Evolutionary conservation across 2,888 invertebrate genomes (phyloP), one percentile per base, ranked within the genome.

Genomic region (Halocaridina rubra): DNA sequence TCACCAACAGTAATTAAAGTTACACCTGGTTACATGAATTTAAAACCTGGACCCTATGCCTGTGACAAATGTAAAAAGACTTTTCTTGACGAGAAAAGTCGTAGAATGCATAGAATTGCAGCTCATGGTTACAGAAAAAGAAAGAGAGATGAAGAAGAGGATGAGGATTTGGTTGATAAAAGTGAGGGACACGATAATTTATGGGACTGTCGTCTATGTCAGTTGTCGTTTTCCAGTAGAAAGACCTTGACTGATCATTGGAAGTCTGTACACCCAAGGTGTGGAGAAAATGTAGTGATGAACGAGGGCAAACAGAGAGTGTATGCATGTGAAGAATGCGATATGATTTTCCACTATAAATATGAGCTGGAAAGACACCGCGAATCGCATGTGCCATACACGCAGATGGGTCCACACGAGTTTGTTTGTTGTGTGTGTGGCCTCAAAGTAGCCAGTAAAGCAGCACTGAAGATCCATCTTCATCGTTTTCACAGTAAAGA

Each of bases 401-500:
- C 80, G 22, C 80, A 81, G 29, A 81, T 77, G 30, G 81, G 85
- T 2, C 81, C 85, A 4, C 85, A 85, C 39, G 85, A 85, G 33
- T 81, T 85, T 69, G 77, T 85, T 5, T 85, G 85, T 33, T 57
- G 77, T n/a, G 46, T 85, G 22, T 85, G 85, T 72, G 85, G 85
- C 4, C 59, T 85, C 13, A 75, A 81, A n/a, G 85, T 85, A 0
- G 85, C 81, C 24, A 81, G 77, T 39, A 81, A 81, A 53, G 77
- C 85, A 13, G 85, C 85, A 1, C 32, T 85, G 32, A 85, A 85
- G 57, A 85, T 85, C n/a, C 85, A 85, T 39, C 61, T 81, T 5
- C 85, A 85, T 19, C 81, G 85, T 19, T 85, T 85, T 64, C 85
- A 85, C 57, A 76, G 30, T 7, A 81, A 81, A 22, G 53, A 81